phyloP scores from a whole-genome alignment of 2,113 vertebrate genomes.

The Arenaria interpres region DNA sequence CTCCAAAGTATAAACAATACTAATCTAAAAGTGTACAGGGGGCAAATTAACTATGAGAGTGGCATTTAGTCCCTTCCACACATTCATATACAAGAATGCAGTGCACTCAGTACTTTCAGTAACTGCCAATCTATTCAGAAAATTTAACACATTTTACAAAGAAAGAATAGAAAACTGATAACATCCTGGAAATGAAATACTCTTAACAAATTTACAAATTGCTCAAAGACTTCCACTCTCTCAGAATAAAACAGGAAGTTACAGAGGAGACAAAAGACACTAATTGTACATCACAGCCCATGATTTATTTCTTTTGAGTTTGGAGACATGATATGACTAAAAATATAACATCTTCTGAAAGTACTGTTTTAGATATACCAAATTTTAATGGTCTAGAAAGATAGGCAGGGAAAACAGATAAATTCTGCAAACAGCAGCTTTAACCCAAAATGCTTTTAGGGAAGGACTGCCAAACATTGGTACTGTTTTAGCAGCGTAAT shows the following conservation, averaged over 20 bases:
- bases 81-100: accelerated
- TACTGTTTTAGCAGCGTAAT: not conserved
- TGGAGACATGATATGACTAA: not conserved
- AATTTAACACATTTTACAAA: not conserved
- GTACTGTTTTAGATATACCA: not conserved
- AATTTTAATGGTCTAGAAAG: not conserved
- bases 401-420: not conserved
- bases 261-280: not conserved
- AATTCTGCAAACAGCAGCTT: not conserved
- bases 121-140: not conserved
- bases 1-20: not conserved
- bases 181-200: not conserved
- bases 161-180: not conserved
- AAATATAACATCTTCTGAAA: not conserved
- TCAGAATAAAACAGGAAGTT: not conserved
- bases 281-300: not conserved
- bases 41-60: not conserved
- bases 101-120: not conserved
- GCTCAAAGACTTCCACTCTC: not conserved
- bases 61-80: not conserved
- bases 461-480: not conserved
- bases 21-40: not conserved
- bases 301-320: not conserved
- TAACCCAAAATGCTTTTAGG: not conserved
- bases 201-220: not conserved